Percentiles rank a stretch among this genome's conserved stretches.
phyloP scores from a whole-genome alignment of 2,797 vertebrate genomes.

The Sebastes flavidus region DNA sequence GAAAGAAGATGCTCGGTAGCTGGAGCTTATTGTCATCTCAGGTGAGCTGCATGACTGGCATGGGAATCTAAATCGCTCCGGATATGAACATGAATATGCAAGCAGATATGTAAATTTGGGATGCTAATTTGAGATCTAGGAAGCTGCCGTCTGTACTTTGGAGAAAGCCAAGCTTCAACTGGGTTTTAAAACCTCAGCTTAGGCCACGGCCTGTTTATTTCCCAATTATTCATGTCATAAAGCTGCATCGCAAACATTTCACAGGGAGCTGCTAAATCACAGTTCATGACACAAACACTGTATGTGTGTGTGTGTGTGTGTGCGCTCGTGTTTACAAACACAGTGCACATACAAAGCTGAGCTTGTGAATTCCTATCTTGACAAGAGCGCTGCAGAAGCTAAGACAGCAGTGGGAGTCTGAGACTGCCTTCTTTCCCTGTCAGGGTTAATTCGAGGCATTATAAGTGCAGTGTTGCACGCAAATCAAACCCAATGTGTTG shows the following conservation, averaged over 20 bases:
- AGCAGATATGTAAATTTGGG: conserved; percentile 32
- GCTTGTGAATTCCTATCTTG: conserved; percentile 9
- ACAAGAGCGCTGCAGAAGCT: conserved; percentile 6
- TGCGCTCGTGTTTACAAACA: not conserved
- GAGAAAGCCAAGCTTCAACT: conserved; percentile 10
- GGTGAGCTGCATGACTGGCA: conserved; percentile 21
- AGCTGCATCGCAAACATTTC: conserved; percentile 34
- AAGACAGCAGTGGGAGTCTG: not conserved
- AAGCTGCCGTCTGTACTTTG: conserved; percentile 6
- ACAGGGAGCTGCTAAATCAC: conserved; percentile 34
- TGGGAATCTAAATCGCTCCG: conserved; percentile 25
- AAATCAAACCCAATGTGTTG: conserved; percentile 34
- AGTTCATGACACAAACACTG: not conserved
- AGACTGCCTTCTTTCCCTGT: conserved; percentile 4
- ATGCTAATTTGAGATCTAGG: conserved; percentile 35
- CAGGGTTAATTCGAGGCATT: conserved; percentile 37
- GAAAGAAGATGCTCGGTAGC: conserved; percentile 9
- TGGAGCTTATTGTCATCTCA: conserved; percentile 28
- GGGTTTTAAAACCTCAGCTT: conserved; percentile 24
- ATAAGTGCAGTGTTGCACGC: not conserved
- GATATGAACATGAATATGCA: conserved; percentile 51
- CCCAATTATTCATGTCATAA: conserved; percentile 38
- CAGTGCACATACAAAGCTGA: not conserved
- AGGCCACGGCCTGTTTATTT: conserved; percentile 34
- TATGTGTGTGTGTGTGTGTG: not conserved